phyloP scores from a whole-genome alignment of 1,140 invertebrate genomes.

The Plectus sambesii region DNA sequence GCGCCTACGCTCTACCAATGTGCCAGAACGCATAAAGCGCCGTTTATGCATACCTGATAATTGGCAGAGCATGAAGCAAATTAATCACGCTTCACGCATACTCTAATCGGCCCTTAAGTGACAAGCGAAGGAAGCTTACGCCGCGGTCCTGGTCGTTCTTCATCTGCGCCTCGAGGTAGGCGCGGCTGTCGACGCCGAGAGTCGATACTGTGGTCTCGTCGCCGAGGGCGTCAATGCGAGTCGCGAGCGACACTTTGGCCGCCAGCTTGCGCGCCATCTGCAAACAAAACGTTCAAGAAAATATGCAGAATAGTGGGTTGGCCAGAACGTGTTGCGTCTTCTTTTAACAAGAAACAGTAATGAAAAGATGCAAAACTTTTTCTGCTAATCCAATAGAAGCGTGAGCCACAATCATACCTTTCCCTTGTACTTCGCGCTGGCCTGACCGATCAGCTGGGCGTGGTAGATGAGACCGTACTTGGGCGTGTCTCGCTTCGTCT shows the following conservation, averaged over 20 bases:
- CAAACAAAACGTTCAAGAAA: conserved; percentile 15
- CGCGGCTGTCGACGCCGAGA: conserved; percentile 37
- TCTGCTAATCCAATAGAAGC: conserved; percentile 6
- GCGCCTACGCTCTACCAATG: too few species aligned
- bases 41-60: too few species aligned
- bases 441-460: conserved; percentile 76
- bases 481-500: conserved; percentile 92
- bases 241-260: conserved; percentile 81
- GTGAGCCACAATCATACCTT: conserved; percentile 51
- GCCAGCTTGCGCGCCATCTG: conserved; percentile 93
- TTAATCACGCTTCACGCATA: too few species aligned
- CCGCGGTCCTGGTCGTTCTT: conserved; percentile 35
- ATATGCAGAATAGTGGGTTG: conserved; percentile 1
- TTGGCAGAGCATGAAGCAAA: too few species aligned
- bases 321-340: background rate
- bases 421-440: conserved; percentile 75
- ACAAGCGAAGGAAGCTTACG: background rate
- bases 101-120: too few species aligned
- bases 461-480: conserved; percentile 99
- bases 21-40: too few species aligned
- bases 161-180: conserved; percentile 32
- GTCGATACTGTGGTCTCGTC: conserved; percentile 51
- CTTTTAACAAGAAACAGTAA: background rate
- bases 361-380: background rate
- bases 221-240: conserved; percentile 85